Conservation (phyloP, 2,797 vertebrate genomes). For the Tolypeutes matacus region DNA sequence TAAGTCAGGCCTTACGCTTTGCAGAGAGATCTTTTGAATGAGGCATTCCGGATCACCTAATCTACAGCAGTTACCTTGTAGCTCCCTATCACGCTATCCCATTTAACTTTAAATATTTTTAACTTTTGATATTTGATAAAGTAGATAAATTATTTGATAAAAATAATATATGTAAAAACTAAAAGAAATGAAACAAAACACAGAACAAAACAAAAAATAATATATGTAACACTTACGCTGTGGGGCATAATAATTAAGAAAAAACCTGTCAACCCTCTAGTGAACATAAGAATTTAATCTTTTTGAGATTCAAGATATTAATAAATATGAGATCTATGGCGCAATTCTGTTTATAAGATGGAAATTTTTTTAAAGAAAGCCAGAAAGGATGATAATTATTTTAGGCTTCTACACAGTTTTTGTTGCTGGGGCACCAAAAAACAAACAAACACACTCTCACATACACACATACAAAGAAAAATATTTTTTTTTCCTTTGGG, state of each 20-base stretch:
- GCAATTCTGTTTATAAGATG: conserved; percentile 47
- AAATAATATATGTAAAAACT: not conserved
- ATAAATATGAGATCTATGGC: conserved; percentile 10
- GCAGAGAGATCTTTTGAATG: conserved; percentile 9
- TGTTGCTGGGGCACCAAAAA: conserved; percentile 63
- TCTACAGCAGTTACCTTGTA: not conserved
- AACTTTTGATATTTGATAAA: conserved; percentile 43
- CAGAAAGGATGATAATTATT: conserved; percentile 50
- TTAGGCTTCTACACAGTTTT: conserved; percentile 54
- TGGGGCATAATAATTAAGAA: not conserved
- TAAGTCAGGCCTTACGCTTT: not conserved
- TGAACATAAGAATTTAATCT: conserved; percentile 27
- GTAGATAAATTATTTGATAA: not conserved
- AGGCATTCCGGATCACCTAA: not conserved
- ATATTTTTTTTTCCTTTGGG: conserved; percentile 40
- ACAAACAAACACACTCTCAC: not conserved
- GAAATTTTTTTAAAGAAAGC: not conserved
- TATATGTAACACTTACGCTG: not conserved
- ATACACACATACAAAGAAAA: not conserved
- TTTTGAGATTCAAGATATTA: conserved; percentile 56
- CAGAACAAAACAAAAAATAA: not conserved
- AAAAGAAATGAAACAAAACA: too few species aligned
- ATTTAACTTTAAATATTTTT: conserved; percentile 7
- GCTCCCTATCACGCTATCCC: not conserved
- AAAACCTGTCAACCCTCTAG: not conserved